Conservation (phyloP, 1,140 invertebrate genomes). For the Brachystomella parvula region DNA sequence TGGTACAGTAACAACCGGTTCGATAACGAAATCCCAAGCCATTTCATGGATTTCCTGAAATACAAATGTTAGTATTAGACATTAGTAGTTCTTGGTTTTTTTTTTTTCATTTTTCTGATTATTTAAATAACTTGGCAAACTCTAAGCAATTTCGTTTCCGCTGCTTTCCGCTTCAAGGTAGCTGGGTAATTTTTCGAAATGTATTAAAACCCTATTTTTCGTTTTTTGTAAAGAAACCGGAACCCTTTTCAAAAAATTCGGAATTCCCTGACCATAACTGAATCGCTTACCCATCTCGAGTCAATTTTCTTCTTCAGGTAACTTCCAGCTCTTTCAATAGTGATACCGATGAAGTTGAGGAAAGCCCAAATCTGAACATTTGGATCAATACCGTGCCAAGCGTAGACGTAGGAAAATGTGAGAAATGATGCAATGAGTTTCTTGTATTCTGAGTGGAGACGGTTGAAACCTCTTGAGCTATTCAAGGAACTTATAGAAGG, state of each 20-base stretch:
- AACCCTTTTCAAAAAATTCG: background rate
- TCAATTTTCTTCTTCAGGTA: conserved; percentile 26
- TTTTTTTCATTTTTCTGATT: too few relatives aligned
- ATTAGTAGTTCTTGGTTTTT: too few relatives aligned
- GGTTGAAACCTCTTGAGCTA: background rate
- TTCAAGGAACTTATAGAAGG: conserved; percentile 45
- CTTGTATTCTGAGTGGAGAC: conserved; percentile 37
- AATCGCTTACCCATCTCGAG: conserved; percentile 2
- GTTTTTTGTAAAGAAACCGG: background rate
- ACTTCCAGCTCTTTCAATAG: conserved; percentile 55
- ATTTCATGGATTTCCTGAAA: conserved; percentile 12
- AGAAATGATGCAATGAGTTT: conserved; percentile 64
- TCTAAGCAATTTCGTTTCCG: too few relatives aligned
- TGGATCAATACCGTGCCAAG: conserved; percentile 77
- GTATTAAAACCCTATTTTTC: background rate
- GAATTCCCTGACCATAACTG: background rate
- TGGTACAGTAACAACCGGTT: conserved; percentile 30
- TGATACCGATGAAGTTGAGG: conserved; percentile 69
- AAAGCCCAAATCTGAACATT: conserved; percentile 75
- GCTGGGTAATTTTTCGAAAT: background rate
- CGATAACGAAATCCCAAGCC: conserved; percentile 33
- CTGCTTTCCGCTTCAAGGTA: too few relatives aligned
- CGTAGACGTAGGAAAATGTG: conserved; percentile 75
- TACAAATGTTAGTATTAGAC: too few relatives aligned
- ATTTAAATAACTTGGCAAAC: too few relatives aligned